Evolutionary conservation across 2,888 invertebrate species (phyloP), one percentile per base, ranked within the genome.

Genomic region (Fissipunctia ypsillon): DNA sequence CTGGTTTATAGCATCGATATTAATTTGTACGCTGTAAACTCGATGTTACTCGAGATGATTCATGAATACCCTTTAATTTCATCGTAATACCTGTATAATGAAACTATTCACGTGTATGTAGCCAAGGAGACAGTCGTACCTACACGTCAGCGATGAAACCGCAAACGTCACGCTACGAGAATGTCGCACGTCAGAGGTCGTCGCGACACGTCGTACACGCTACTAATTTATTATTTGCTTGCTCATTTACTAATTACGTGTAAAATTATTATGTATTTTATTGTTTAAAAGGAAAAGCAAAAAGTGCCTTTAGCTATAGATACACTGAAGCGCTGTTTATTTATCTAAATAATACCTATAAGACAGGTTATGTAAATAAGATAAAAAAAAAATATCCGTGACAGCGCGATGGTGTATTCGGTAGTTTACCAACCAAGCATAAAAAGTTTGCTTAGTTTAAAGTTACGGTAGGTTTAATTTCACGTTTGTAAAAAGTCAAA

Each of bases 121-220:
- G 41, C 16, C 41, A 64, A 31, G 41, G 12, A 19, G 10, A 4
- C n/a, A 38, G 16, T 9, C 3, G n/a, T 52, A 45, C 14, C 43
- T 35, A 68, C 25, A 48, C 19, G 67, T 43, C 31, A 70, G 57
- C 28, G 54, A 54, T 4, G 60, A 56, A 54, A 50, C 76, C 67
- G 10, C 69, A 68, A 25, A 45, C 48, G 75, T 72, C 79, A 54
- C 41, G 54, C 64, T 56, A 45, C 77, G 31, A 52, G 54, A 41
- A 50, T 35, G 35, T 72, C 60, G 38, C 76, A 31, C 48, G 68
- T 65, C 60, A 76, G 79, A 38, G 69, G 79, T 67, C 14, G 14
- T 9, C 16, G 10, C 22, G 41, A 67, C 43, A 60, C 52, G 38
- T 38, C 50, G 19, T 6, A n/a, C 38, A 48, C 19, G 28, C 14